Conservation (phyloP, 2,113 vertebrate species). For the Malurus alboscapulatus region DNA sequence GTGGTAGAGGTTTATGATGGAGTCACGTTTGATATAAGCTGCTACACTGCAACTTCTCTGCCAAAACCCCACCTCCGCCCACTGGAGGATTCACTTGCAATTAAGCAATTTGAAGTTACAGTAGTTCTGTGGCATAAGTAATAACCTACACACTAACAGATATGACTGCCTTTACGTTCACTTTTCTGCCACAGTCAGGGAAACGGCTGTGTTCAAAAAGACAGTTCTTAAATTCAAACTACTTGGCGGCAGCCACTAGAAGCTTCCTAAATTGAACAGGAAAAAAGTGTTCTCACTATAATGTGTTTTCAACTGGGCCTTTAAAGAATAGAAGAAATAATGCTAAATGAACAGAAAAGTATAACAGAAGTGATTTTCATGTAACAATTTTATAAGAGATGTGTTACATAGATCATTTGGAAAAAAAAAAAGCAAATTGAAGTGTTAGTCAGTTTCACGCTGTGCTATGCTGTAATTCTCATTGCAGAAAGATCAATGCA, state of each 20-base stretch:
- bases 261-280: background rate
- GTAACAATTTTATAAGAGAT: background rate
- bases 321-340: background rate
- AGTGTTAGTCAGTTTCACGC: background rate
- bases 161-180: background rate
- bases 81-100: background rate
- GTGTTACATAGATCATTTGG: background rate
- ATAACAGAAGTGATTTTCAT: background rate
- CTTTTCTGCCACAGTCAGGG: background rate
- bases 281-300: background rate
- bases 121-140: background rate
- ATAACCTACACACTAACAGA: background rate
- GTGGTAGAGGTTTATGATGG: background rate
- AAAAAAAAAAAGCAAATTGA: background rate
- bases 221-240: background rate
- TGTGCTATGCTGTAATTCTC: background rate
- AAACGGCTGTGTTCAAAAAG: background rate
- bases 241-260: background rate
- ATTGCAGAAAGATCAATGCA: conserved; percentile 6
- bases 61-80: background rate
- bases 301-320: background rate
- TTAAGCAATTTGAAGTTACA: background rate
- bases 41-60: background rate
- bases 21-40: background rate
- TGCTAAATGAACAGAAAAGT: background rate